Evolutionary conservation across 2,797 vertebrate genomes (phyloP).

Genomic region (Eulemur rubriventer): DNA sequence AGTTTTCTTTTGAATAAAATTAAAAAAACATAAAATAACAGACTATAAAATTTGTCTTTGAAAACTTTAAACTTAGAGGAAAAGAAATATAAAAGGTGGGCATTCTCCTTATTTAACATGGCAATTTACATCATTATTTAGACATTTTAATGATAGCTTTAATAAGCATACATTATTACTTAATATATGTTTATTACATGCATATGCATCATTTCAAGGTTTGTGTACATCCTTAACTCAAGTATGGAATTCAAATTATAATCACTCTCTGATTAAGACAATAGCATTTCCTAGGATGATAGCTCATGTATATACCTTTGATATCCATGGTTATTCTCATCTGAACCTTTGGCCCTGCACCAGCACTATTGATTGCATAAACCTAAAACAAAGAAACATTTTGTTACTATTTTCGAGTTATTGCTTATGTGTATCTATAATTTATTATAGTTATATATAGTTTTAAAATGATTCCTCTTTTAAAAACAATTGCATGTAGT

Average conservation of each 20-base stretch:
- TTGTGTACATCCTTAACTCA: not conserved
- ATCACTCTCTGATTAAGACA: not conserved
- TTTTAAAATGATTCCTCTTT: not conserved
- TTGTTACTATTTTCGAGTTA: not conserved
- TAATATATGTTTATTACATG: not conserved
- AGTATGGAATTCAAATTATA: not conserved
- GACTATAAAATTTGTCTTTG: not conserved
- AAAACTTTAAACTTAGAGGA: not conserved
- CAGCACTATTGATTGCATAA: conserved; percentile 94
- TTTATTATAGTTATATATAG: not conserved
- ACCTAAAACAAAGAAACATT: conserved; percentile 86
- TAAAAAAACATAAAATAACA: not conserved
- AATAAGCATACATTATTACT: not conserved
- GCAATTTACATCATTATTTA: not conserved
- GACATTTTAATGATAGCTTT: conserved; percentile 10
- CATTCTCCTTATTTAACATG: not conserved
- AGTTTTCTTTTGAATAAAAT: not conserved
- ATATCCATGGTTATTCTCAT: conserved; percentile 95
- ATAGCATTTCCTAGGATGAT: not conserved
- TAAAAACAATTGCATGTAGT: not conserved
- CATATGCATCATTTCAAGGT: not conserved
- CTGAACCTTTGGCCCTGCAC: conserved; percentile 92
- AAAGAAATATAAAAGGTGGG: not conserved
- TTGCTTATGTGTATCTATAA: not conserved
- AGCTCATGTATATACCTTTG: conserved; percentile 88